phyloP scores from a whole-genome alignment of 2,888 invertebrate genomes.

The Drosophila atripex region DNA sequence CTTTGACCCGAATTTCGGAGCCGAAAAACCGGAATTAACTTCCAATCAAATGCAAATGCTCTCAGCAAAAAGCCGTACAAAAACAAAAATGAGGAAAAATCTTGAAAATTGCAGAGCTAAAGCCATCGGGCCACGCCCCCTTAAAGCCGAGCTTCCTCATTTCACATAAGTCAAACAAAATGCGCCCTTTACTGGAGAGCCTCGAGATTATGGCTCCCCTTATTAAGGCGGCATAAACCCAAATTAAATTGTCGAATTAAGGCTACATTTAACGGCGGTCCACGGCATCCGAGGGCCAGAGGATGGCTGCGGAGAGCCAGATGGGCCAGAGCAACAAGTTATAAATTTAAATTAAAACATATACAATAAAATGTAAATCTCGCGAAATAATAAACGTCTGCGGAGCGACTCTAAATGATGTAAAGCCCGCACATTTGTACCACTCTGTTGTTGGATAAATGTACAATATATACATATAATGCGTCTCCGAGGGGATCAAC shows the following conservation, averaged over 20 bases:
- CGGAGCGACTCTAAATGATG: conserved; percentile 71
- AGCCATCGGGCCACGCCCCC: conserved; percentile 33
- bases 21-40: conserved; percentile 37
- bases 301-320: not conserved
- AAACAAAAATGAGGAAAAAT: conserved; percentile 17
- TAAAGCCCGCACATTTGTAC: conserved; percentile 69
- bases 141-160: conserved; percentile 64
- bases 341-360: conserved; percentile 75
- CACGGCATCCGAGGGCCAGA: conserved; percentile 6
- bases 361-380: conserved; percentile 77
- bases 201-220: conserved; percentile 37
- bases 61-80: not conserved
- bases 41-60: conserved; percentile 46
- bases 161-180: conserved; percentile 54
- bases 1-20: conserved; percentile 32
- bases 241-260: conserved; percentile 79
- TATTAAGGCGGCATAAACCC: conserved; percentile 69
- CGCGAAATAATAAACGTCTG: conserved; percentile 66
- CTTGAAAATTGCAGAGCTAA: conserved; percentile 33
- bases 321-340: conserved; percentile 26
- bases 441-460: conserved; percentile 39
- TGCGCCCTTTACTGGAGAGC: conserved; percentile 19
- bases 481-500: conserved; percentile 35
- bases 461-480: conserved; percentile 42
- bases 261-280: conserved; percentile 65